Evolutionary conservation across 2,888 invertebrate species (phyloP).

Genomic region (Chrysomela aeneicollis): DNA sequence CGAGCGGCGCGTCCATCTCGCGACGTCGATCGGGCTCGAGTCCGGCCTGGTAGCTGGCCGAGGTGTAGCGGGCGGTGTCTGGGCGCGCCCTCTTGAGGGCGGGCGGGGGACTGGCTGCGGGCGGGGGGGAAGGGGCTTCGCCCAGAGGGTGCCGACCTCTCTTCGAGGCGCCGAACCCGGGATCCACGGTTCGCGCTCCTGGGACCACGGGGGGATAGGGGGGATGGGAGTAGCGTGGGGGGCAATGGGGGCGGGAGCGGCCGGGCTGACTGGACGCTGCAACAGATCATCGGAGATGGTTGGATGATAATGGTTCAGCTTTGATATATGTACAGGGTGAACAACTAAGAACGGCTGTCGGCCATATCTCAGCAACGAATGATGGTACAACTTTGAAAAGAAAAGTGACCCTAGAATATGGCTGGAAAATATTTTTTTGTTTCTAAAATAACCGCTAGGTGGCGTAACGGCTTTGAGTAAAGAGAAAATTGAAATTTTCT

Average conservation of each 20-base stretch:
- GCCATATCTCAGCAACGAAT: too few relatives aligned
- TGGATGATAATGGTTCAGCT: too few relatives aligned
- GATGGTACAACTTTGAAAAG: too few relatives aligned
- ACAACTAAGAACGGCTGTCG: too few relatives aligned
- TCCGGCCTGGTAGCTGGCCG: slow-evolving; percentile 43
- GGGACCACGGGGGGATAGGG: slow-evolving; percentile 42
- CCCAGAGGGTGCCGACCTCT: slow-evolving; percentile 62
- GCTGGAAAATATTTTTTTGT: too few relatives aligned
- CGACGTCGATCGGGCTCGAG: slow-evolving; percentile 52
- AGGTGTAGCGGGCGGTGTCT: slow-evolving; percentile 57
- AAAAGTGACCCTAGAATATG: too few relatives aligned
- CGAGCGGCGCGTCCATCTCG: slow-evolving; percentile 73
- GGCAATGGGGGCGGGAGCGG: neutral
- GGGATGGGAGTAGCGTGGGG: neutral
- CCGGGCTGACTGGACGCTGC: neutral
- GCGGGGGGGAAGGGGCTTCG: slow-evolving; percentile 45
- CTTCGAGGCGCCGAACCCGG: slow-evolving; percentile 61
- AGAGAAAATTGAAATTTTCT: too few relatives aligned
- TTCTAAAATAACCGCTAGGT: too few relatives aligned
- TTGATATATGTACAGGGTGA: too few relatives aligned
- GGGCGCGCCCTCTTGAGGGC: slow-evolving; percentile 60
- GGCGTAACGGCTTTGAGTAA: too few relatives aligned
- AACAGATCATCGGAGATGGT: too few relatives aligned
- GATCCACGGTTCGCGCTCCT: slow-evolving; percentile 60
- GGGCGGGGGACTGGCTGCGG: slow-evolving; percentile 57